phyloP scores from a whole-genome alignment of 2,888 invertebrate species.

The Acleris holmiana region DNA sequence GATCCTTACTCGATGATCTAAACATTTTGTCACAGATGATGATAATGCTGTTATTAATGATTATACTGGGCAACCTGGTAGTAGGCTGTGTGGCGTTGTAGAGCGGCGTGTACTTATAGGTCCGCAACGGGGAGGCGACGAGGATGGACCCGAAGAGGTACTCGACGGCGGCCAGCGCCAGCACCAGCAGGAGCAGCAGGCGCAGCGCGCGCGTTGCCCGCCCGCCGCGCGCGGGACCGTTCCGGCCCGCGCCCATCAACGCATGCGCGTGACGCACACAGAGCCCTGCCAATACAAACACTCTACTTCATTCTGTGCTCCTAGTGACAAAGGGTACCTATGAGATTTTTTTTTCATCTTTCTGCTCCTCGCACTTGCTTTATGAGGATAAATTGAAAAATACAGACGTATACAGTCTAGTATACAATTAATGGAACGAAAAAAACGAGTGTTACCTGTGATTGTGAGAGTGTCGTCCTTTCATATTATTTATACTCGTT shows the following conservation, averaged over 20 bases:
- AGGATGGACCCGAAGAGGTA: conserved; percentile 88
- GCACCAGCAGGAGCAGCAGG: conserved; percentile 81
- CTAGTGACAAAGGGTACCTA: too few relatives aligned
- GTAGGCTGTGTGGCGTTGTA: conserved; percentile 73
- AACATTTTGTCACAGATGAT: too few relatives aligned
- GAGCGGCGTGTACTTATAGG: conserved; percentile 77
- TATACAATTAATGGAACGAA: too few relatives aligned
- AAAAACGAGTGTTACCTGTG: too few relatives aligned
- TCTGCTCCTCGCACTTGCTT: too few relatives aligned
- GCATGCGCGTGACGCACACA: conserved; percentile 59
- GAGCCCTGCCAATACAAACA: conserved; percentile 47
- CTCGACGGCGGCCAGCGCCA: conserved; percentile 87
- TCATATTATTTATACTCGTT: too few relatives aligned
- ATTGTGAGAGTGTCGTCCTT: too few relatives aligned
- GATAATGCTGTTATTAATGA: too few relatives aligned
- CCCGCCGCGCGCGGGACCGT: conserved; percentile 68
- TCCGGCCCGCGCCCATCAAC: conserved; percentile 73
- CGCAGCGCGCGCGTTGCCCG: conserved; percentile 80
- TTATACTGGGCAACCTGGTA: conserved; percentile 52
- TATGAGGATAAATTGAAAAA: too few relatives aligned
- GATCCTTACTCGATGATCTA: too few relatives aligned
- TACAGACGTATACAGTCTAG: too few relatives aligned
- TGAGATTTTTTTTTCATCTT: too few relatives aligned
- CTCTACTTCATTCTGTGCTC: not conserved
- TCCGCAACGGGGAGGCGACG: conserved; percentile 79